Percentiles rank a stretch among this genome's conserved stretches.
These are phyloP conservation scores for Drosophila miranda DNA, from an alignment of 1,140 invertebrate species.

Conservation along the genomic window DNA sequence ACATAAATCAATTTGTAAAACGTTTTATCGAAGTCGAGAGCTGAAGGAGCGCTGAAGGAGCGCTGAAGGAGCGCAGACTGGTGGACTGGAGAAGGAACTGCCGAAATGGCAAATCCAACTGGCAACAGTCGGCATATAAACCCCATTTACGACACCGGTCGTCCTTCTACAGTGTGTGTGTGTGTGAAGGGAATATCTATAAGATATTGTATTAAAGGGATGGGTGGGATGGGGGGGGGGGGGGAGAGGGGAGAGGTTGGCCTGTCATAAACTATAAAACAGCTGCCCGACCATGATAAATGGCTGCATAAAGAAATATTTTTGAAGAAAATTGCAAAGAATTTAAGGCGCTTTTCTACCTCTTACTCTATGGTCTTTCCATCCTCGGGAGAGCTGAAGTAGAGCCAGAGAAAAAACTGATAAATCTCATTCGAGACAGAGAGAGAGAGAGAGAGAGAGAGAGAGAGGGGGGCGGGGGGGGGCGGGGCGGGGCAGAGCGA, in stretches of 20 bases:
- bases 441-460: neutral
- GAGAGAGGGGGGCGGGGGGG: too few species aligned
- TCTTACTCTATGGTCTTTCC: too few species aligned
- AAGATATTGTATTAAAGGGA: slow-evolving; percentile 47
- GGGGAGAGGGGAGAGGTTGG: slow-evolving; percentile 31
- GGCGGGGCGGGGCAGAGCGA: slow-evolving; percentile 2
- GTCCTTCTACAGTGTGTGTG: slow-evolving; percentile 28
- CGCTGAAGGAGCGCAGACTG: neutral
- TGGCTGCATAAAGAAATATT: slow-evolving; percentile 42
- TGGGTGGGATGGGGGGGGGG: too few species aligned
- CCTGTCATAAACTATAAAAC: slow-evolving; percentile 69
- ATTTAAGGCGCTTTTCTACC: slow-evolving; percentile 13
- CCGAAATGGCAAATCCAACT: slow-evolving; percentile 66
- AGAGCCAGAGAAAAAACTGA: slow-evolving; percentile 29
- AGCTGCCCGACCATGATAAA: slow-evolving; percentile 66
- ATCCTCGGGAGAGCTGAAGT: too few species aligned
- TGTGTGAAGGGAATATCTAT: slow-evolving; percentile 45
- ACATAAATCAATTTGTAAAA: slow-evolving; percentile 80
- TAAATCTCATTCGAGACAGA: slow-evolving; percentile 54
- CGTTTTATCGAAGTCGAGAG: slow-evolving; percentile 57
- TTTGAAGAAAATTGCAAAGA: slow-evolving; percentile 33
- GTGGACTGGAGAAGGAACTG: slow-evolving; percentile 30
- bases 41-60: neutral
- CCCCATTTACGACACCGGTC: slow-evolving; percentile 57
- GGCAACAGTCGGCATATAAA: slow-evolving; percentile 49